A percentile compares a stretch with the other conserved stretches of the same genome.
phyloP scores from a whole-genome alignment of 1,140 invertebrate species.

The Lanistes nyassanus region DNA sequence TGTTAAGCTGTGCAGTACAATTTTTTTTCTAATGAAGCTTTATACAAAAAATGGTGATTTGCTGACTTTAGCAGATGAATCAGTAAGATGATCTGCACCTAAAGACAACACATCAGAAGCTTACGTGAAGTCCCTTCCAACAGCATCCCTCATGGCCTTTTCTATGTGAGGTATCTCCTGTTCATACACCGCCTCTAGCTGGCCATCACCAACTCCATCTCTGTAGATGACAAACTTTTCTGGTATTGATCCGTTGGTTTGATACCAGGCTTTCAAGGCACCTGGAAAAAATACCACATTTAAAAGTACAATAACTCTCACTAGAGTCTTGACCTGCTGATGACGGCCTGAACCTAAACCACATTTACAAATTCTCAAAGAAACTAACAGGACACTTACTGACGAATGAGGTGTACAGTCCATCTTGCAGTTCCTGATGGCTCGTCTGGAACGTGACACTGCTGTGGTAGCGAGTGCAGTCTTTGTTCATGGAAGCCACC shows the following conservation, averaged over 20 bases:
- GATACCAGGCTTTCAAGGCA: conserved; percentile 52
- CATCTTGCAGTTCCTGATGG: conserved; percentile 72
- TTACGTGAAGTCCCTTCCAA: conserved; percentile 49
- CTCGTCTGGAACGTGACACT: conserved; percentile 75
- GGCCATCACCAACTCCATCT: conserved; percentile 92
- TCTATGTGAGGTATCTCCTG: conserved; percentile 81
- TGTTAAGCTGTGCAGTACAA: too few species aligned
- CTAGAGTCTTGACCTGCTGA: too few species aligned
- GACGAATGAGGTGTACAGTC: conserved; percentile 9
- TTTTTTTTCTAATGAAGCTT: too few species aligned
- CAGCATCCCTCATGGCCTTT: conserved; percentile 60
- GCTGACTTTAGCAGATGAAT: too few species aligned
- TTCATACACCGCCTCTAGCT: conserved; percentile 75
- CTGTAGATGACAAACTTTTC: conserved; percentile 87
- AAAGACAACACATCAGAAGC: too few species aligned
- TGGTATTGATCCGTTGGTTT: conserved; percentile 68
- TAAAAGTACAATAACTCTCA: too few species aligned
- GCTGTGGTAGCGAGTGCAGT: conserved; percentile 83
- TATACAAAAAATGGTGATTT: too few species aligned
- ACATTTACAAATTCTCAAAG: too few species aligned
- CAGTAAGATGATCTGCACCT: too few species aligned
- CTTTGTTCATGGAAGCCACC: conserved; percentile 80
- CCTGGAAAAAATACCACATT: conserved; percentile 33
- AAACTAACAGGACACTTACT: too few species aligned
- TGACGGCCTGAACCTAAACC: too few species aligned